Evolutionary conservation across 2,113 vertebrate genomes (phyloP).

Genomic region (Amphilophus citrinellus): DNA sequence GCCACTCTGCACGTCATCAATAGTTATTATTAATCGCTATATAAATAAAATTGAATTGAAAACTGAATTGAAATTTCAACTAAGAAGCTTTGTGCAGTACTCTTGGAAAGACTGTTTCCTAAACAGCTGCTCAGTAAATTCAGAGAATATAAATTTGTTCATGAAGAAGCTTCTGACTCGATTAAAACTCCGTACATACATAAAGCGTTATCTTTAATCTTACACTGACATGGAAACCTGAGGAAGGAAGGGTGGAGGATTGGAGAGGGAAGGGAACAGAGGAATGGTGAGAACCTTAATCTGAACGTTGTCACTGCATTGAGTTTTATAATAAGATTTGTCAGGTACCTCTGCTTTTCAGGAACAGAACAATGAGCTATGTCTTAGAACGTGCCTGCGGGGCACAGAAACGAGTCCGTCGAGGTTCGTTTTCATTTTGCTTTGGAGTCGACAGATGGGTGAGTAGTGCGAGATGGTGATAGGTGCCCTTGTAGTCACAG

Average conservation of each 20-base stretch:
- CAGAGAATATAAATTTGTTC: neutral
- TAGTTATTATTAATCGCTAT: no score
- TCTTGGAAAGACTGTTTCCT: neutral
- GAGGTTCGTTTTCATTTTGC: neutral
- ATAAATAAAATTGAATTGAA: no score
- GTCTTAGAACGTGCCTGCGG: neutral
- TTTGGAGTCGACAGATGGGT: neutral
- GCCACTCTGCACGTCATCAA: no score
- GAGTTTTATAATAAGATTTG: neutral
- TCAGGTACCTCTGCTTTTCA: slow-evolving; percentile 2
- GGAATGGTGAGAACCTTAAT: neutral
- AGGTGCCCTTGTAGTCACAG: neutral
- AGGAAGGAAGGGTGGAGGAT: neutral
- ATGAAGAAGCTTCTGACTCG: neutral
- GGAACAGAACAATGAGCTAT: neutral
- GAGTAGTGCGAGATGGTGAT: neutral
- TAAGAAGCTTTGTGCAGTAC: neutral
- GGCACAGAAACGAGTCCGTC: neutral
- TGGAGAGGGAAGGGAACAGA: neutral
- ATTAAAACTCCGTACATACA: neutral
- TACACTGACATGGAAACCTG: slow-evolving; percentile 5
- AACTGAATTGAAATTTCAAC: no score
- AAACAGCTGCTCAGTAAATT: neutral
- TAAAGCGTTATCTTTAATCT: slow-evolving; percentile 32
- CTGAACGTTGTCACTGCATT: neutral